A percentile compares a stretch with the other conserved stretches of the same genome.
phyloP scores from a whole-genome alignment of 2,113 vertebrate genomes.

The Spermophilus dauricus region DNA sequence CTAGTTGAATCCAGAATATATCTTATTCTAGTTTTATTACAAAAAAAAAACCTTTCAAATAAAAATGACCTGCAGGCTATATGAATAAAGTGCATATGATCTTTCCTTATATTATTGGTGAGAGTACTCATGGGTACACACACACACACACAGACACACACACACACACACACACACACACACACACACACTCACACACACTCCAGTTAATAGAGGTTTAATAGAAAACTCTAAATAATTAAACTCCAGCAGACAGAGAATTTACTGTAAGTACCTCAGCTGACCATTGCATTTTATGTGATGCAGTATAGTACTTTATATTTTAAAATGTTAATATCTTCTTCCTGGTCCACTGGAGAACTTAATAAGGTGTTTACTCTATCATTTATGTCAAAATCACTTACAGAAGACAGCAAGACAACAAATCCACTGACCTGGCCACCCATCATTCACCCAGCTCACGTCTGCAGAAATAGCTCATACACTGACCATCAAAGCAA shows the following conservation, averaged over 20 bases:
- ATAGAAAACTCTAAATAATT: constrained; percentile 1
- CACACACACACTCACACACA: background rate
- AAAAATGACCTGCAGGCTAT: too few relatives aligned
- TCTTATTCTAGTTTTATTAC: constrained; percentile 37
- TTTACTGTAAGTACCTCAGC: constrained; percentile 16
- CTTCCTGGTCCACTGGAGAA: constrained; percentile 39
- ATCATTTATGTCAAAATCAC: constrained; percentile 55
- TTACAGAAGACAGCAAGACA: constrained; percentile 38
- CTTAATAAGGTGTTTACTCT: constrained; percentile 27
- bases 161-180: background rate
- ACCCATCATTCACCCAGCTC: constrained; percentile 73
- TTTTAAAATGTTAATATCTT: constrained; percentile 44
- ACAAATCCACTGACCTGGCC: constrained; percentile 56
- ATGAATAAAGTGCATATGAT: too few relatives aligned
- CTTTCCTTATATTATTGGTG: constrained; percentile 50
- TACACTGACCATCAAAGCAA: background rate
- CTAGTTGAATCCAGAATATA: constrained; percentile 23
- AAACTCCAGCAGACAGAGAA: constrained; percentile 26
- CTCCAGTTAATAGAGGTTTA: constrained; percentile 3
- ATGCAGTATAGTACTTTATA: constrained; percentile 43
- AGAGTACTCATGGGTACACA: background rate
- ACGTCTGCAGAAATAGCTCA: background rate
- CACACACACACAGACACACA: background rate
- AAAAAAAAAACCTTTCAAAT: constrained; percentile 36
- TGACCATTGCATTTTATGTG: constrained; percentile 50